These are phyloP conservation scores for Malacoraja senta DNA, from an alignment of 2,797 vertebrate genomes.

Conservation along the genomic window DNA sequence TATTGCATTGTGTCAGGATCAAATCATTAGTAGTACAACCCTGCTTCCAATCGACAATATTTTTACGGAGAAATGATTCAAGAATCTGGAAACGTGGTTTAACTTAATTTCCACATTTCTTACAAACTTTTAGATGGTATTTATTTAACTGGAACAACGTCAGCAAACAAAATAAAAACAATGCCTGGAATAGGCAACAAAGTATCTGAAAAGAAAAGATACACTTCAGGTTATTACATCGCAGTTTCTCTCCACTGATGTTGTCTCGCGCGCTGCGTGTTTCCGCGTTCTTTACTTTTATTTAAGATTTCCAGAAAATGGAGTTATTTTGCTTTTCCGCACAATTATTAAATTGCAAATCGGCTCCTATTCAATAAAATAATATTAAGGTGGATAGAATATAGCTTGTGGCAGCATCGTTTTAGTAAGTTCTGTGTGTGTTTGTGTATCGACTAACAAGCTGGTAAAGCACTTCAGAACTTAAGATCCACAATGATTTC, in stretches of 20 bases:
- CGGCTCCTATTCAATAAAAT: slow-evolving; percentile 39
- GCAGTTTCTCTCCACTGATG: too few relatives aligned
- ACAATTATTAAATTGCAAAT: neutral
- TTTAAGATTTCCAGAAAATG: too few relatives aligned
- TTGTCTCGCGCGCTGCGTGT: too few relatives aligned
- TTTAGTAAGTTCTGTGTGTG: neutral
- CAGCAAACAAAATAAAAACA: too few relatives aligned
- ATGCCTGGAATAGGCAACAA: too few relatives aligned
- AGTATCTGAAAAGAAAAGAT: too few relatives aligned
- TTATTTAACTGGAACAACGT: neutral
- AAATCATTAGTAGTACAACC: neutral
- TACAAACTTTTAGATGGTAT: neutral
- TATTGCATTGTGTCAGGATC: neutral
- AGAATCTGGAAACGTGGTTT: too few relatives aligned
- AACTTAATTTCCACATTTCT: neutral
- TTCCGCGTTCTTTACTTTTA: too few relatives aligned
- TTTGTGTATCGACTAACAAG: neutral
- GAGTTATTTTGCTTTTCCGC: too few relatives aligned
- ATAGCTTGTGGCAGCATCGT: neutral
- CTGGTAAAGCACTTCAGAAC: neutral
- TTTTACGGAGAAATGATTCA: neutral
- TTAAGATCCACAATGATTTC: neutral
- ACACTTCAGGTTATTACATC: too few relatives aligned
- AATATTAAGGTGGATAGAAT: neutral
- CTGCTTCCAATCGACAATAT: too few relatives aligned